Percentiles rank a stretch among this genome's conserved stretches.
Evolutionary conservation across 2,888 invertebrate genomes (phyloP).

Genomic region (Clanis bilineata): DNA sequence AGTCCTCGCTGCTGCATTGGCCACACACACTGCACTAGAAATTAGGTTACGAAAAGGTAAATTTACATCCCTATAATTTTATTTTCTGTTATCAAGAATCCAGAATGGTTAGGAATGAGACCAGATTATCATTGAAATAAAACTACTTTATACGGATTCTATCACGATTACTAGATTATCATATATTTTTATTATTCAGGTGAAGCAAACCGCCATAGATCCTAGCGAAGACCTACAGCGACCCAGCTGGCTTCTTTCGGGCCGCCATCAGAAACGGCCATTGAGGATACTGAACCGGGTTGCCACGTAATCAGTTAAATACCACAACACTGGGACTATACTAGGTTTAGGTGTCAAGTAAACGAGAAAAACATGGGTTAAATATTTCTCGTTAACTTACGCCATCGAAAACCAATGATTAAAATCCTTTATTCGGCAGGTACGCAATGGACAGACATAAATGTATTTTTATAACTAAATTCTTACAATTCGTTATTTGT

Average conservation of each 20-base stretch:
- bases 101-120: no score
- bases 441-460: not conserved
- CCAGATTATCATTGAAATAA: no score
- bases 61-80: not conserved
- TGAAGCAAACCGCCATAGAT: slow-evolving; percentile 55
- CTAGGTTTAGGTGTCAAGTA: not conserved
- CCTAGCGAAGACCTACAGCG: slow-evolving; percentile 71
- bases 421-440: not conserved
- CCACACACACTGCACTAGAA: slow-evolving; percentile 62
- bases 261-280: slow-evolving; percentile 41
- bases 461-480: slow-evolving; percentile 7
- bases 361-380: not conserved
- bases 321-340: not conserved
- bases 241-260: slow-evolving; percentile 53
- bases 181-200: slow-evolving; percentile 36
- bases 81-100: no score
- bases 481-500: not conserved
- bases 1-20: slow-evolving; percentile 65
- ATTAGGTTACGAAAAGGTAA: slow-evolving; percentile 51
- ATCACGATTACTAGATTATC: no score
- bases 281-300: slow-evolving; percentile 39
- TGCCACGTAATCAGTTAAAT: slow-evolving; percentile 50
- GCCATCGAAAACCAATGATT: not conserved
- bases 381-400: not conserved
- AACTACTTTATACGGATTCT: no score